A percentile compares a stretch with the other conserved stretches of the same genome.
Conservation (phyloP, 92 coral and sea anemone species). For the Actinernus sp. region DNA sequence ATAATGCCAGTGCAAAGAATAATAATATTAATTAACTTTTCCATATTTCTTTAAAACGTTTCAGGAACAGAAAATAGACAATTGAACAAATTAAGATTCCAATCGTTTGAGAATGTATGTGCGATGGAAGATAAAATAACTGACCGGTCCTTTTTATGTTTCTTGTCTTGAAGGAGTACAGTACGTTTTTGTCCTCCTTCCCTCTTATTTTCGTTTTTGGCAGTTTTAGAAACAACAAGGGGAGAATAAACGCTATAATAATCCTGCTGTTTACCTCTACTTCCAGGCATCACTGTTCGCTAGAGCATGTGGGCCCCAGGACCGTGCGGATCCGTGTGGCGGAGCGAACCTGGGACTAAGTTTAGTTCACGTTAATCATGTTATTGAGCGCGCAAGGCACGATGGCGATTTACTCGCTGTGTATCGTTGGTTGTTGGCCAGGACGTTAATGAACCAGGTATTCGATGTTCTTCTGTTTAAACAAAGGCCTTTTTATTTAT, state of each 20-base stretch:
- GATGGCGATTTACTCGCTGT: slow-evolving; percentile 68
- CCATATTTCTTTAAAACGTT: too few relatives aligned
- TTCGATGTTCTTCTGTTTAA: too few relatives aligned
- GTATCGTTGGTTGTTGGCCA: slow-evolving; percentile 80
- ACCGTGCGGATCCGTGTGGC: slow-evolving; percentile 74
- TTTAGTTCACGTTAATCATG: slow-evolving; percentile 77
- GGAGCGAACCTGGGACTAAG: slow-evolving; percentile 83
- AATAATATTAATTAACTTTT: too few relatives aligned
- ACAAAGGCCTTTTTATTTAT: too few relatives aligned
- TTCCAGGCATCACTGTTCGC: slow-evolving; percentile 72
- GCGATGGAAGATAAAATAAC: too few relatives aligned
- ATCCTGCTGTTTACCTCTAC: background rate
- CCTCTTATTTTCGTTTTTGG: too few relatives aligned
- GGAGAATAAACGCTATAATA: background rate
- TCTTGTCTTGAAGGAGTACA: background rate
- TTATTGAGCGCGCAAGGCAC: slow-evolving; percentile 78
- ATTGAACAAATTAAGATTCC: too few relatives aligned
- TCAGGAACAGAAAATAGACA: too few relatives aligned
- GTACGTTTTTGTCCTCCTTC: too few relatives aligned
- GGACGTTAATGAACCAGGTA: slow-evolving; percentile 80
- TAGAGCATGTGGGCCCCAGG: slow-evolving; percentile 84
- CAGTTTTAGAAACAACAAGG: too few relatives aligned
- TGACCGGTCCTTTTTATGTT: background rate
- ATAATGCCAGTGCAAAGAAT: too few relatives aligned
- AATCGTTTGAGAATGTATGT: too few relatives aligned